Percentiles rank a stretch among this genome's conserved stretches.
phyloP scores from a whole-genome alignment of 2,888 invertebrate genomes.

The Cephus pulcher region DNA sequence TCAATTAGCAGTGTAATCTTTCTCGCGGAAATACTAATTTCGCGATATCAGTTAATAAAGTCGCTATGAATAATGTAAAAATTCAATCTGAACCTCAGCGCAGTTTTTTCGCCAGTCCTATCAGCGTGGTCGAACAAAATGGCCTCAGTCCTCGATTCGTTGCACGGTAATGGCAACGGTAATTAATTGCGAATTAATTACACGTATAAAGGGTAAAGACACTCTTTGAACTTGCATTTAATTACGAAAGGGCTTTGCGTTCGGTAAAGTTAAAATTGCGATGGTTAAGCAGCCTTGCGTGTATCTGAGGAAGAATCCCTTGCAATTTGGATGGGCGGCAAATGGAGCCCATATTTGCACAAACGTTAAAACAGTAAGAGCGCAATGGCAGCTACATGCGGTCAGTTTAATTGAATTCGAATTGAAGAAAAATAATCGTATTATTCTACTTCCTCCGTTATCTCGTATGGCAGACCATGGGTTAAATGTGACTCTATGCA shows the following conservation, averaged over 20 bases:
- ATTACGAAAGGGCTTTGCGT: slow-evolving; percentile 34
- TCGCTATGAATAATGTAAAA: neutral
- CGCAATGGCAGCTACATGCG: neutral
- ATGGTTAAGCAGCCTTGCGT: slow-evolving; percentile 31
- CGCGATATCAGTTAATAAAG: neutral
- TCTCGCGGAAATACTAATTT: neutral
- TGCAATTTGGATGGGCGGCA: neutral
- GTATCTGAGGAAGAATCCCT: slow-evolving; percentile 9
- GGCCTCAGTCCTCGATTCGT: neutral
- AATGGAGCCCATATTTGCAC: neutral
- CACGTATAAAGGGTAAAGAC: slow-evolving; percentile 11
- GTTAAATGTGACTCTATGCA: neutral
- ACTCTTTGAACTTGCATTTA: slow-evolving; percentile 30
- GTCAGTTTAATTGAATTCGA: neutral
- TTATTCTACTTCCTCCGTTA: neutral
- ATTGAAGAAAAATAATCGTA: neutral
- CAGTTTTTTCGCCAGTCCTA: neutral
- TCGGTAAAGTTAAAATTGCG: neutral
- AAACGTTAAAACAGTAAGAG: neutral
- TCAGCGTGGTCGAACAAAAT: neutral
- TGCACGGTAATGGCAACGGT: neutral
- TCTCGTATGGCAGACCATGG: neutral
- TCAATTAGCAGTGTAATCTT: slow-evolving; percentile 4
- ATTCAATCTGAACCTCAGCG: neutral
- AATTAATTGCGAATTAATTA: slow-evolving; percentile 32